Base-by-base conservation (phyloP, 2,888 invertebrate species). In the Helleia helle region DNA sequence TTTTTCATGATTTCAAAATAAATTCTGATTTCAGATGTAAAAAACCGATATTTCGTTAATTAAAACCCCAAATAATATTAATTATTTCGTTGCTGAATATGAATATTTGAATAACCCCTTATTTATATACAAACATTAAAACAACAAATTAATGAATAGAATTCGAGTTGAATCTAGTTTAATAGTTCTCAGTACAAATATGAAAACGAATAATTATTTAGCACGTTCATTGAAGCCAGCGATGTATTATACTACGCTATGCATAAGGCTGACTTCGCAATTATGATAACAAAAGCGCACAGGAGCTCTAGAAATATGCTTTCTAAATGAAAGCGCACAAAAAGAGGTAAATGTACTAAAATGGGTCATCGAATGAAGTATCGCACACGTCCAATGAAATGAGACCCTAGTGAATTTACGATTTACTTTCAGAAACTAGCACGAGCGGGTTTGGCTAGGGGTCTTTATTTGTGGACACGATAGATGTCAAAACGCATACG, bases 301-400 rank as follows among this genome's bases (percentile, higher is more conserved):
- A 49, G 47, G 54, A 54, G 46, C 51, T 54, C 49, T 58, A 56
- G 58, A 65, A 65, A 59, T 67, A 58, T 49, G 58, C 55, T 57
- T 53, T 58, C 57, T 55, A 55, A 55, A 59, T 57, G 54, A 61
- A 60, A 59, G 54, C 55, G 59, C 61, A 63, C 62, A 62, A 69
- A 71, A 38, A 56, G 50, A 55, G 53, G 54, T 55, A 61, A 59
- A 59, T 61, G 56, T 59, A 60, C 59, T 61, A 68, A 72, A 73
- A 70, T 69, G 57, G 71, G 71, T 70, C 70, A 70, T 68, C 65
- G 66, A 65, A 65, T 60, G 62, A 62, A 62, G 63, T 61, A 57
- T 56, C 52, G 51, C 51, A 50, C 45, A 47, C 50, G 55, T 49
- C 67, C 65, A 66, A 51, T 48, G 36, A 48, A 61, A 48, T 25